Conservation (phyloP, 37 sponge, comb jelly and placozoan species). For the Spongia lamella region DNA sequence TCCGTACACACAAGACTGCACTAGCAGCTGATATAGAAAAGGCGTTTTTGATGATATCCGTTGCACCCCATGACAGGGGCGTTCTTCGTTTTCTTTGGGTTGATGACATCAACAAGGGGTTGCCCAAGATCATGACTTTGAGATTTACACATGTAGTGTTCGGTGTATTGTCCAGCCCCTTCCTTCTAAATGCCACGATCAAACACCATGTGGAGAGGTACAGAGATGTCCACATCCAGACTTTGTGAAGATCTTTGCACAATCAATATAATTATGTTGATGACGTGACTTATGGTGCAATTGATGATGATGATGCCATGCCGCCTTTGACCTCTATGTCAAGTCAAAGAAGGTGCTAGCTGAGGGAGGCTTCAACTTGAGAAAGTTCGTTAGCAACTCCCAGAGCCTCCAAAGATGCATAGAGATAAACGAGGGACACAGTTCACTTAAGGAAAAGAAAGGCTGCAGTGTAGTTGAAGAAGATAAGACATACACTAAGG, state of each 20-base stretch:
- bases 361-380: background rate
- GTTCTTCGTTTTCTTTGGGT: slow-evolving; percentile 16
- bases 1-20: background rate
- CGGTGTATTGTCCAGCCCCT: too few species aligned
- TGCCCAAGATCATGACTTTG: slow-evolving; percentile 5
- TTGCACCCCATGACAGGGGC: slow-evolving; percentile 10
- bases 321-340: background rate
- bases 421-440: background rate
- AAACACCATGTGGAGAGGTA: too few species aligned
- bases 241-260: too few species aligned
- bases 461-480: background rate
- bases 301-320: background rate
- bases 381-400: slow-evolving; percentile 1
- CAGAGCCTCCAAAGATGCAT: background rate
- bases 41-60: slow-evolving; percentile 25
- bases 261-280: too few species aligned
- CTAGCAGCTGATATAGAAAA: background rate
- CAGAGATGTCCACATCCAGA: background rate
- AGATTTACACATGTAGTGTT: background rate
- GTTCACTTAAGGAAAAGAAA: background rate
- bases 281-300: too few species aligned
- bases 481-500: slow-evolving; percentile 4
- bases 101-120: slow-evolving; percentile 11
- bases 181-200: too few species aligned
- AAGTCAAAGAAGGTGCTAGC: background rate